These are phyloP conservation scores for Listronotus oregonensis DNA, from an alignment of 1,140 invertebrate genomes.

Conservation along the genomic window DNA sequence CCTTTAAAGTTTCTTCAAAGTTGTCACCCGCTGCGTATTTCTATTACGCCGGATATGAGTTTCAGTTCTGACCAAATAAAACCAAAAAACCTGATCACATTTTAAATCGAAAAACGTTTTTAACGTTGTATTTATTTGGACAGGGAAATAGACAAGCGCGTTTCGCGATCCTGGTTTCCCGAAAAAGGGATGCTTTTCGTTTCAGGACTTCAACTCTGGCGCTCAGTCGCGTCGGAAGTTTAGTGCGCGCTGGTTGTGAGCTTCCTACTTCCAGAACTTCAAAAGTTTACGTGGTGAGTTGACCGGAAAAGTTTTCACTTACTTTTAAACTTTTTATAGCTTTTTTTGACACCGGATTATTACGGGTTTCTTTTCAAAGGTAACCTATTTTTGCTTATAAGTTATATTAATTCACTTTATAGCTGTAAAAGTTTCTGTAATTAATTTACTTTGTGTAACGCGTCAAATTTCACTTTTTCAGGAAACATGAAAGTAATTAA, in stretches of 20 bases:
- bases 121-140: constrained; percentile 23
- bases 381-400: too few relatives aligned
- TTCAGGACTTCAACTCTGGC: constrained; percentile 10
- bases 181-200: constrained; percentile 22
- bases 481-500: too few relatives aligned
- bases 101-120: constrained; percentile 24
- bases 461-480: too few relatives aligned
- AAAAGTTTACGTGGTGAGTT: constrained; percentile 22
- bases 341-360: neutral
- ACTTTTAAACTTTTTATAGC: neutral
- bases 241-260: constrained; percentile 17
- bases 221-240: constrained; percentile 20
- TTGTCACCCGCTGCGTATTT: neutral
- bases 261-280: constrained; percentile 13
- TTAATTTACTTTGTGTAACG: too few relatives aligned
- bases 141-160: constrained; percentile 29
- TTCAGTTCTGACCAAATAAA: constrained; percentile 18
- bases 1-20: neutral
- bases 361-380: too few relatives aligned
- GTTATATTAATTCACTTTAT: too few relatives aligned
- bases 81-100: constrained; percentile 17
- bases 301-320: constrained; percentile 14
- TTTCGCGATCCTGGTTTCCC: constrained; percentile 11
- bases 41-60: constrained; percentile 19
- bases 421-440: too few relatives aligned